These are phyloP conservation scores for Oriolus oriolus DNA, from an alignment of 2,113 vertebrate species.

Conservation along the genomic window DNA sequence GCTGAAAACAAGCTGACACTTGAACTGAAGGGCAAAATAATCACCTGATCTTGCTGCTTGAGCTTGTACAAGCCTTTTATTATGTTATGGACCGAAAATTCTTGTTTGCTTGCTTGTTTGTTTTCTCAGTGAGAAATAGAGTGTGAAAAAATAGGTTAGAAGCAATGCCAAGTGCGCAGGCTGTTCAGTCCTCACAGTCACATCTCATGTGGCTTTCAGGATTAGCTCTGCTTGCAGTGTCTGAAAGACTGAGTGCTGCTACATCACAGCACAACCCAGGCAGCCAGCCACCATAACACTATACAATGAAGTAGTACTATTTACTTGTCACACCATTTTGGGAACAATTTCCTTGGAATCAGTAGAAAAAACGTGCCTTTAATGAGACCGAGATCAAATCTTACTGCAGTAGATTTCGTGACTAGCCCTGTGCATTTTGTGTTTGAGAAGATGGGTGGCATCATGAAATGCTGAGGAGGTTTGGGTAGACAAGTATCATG, in stretches of 20 bases:
- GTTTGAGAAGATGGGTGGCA: neutral
- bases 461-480: neutral
- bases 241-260: neutral
- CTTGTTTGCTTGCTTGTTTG: neutral
- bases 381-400: neutral
- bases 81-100: neutral
- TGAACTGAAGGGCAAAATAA: neutral
- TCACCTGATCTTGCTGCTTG: neutral
- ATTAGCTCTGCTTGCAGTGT: neutral
- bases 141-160: slow-evolving; percentile 6
- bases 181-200: neutral
- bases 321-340: neutral
- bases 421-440: neutral
- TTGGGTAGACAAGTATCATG: neutral
- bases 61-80: neutral
- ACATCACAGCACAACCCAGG: neutral
- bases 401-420: neutral
- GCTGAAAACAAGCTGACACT: neutral
- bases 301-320: neutral
- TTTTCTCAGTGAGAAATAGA: slow-evolving; percentile 20
- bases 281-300: neutral
- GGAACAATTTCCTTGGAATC: neutral
- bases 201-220: neutral
- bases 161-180: neutral
- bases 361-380: neutral